A percentile compares a stretch with the other conserved stretches of the same genome.
Conservation (phyloP, 2,113 vertebrate species). For the Indicator indicator region DNA sequence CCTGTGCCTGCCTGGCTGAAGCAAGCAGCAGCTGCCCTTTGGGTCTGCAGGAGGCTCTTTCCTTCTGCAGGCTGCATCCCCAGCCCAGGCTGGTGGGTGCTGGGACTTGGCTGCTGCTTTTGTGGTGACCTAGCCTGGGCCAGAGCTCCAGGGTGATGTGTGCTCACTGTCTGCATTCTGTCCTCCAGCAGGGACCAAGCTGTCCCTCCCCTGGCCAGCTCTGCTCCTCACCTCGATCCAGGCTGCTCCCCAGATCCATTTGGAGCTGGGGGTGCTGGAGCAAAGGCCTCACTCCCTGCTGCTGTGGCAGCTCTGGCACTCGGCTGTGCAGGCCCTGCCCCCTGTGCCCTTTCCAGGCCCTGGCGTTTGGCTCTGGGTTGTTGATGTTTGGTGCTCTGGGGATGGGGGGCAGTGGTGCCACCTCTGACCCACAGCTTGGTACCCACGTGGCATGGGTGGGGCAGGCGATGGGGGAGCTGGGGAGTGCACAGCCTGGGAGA, state of each 20-base stretch:
- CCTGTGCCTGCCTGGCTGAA: neutral
- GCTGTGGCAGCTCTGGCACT: neutral
- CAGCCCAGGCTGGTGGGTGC: neutral
- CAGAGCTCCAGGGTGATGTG: neutral
- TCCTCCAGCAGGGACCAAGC: rapidly evolving
- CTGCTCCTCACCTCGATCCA: neutral
- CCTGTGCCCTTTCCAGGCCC: neutral
- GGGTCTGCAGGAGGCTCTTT: neutral
- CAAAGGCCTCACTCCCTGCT: neutral
- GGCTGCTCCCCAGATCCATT: neutral
- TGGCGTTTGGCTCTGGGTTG: neutral
- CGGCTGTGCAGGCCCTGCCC: rapidly evolving
- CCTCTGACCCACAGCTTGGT: neutral
- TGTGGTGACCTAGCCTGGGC: neutral
- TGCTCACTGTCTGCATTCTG: neutral
- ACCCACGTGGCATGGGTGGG: neutral
- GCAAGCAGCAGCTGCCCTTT: neutral
- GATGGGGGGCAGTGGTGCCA: neutral
- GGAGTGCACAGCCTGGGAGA: rapidly evolving
- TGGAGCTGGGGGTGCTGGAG: neutral
- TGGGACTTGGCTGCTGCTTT: neutral
- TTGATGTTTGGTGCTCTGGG: neutral
- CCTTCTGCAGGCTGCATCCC: neutral
- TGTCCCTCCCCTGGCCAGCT: neutral
- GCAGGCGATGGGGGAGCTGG: rapidly evolving